phyloP scores from a whole-genome alignment of 2,888 invertebrate genomes.

The Cylloceria caligata region DNA sequence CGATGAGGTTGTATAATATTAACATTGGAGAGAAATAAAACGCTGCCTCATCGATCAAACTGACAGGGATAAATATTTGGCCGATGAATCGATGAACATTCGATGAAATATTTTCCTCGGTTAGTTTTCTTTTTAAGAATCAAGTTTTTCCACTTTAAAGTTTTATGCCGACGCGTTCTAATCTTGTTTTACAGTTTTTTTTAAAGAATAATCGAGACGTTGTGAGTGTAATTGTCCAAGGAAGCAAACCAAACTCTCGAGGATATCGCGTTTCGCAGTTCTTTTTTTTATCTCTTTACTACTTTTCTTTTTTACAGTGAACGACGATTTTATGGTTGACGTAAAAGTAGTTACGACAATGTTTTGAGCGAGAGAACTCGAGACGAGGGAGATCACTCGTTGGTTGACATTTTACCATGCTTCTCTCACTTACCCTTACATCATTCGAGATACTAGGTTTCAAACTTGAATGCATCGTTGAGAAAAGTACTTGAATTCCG shows the following conservation, averaged over 20 bases:
- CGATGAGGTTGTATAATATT: too few relatives aligned
- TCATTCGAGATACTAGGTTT: background rate
- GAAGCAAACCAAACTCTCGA: background rate
- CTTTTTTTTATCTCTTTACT: background rate
- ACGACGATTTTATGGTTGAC: slow-evolving; percentile 8
- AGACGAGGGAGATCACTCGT: background rate
- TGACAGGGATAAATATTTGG: too few relatives aligned
- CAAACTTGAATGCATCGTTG: background rate
- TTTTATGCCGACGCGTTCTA: background rate
- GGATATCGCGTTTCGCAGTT: background rate
- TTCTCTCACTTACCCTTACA: background rate
- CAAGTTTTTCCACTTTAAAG: background rate
- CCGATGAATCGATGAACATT: background rate
- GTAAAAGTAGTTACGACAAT: slow-evolving; percentile 29
- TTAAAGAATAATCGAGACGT: slow-evolving; percentile 1
- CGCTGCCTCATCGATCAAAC: too few relatives aligned
- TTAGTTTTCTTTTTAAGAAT: slow-evolving; percentile 5
- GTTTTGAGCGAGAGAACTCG: background rate
- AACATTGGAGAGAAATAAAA: too few relatives aligned
- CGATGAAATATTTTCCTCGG: background rate
- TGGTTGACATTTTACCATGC: background rate
- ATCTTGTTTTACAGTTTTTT: slow-evolving; percentile 1
- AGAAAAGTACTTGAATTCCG: slow-evolving; percentile 8
- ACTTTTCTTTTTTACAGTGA: slow-evolving; percentile 3
- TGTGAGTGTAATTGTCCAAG: background rate